A percentile compares a stretch with the other conserved stretches of the same genome.
Conservation (phyloP, 2,797 vertebrate genomes). For the Spinus pinus region DNA sequence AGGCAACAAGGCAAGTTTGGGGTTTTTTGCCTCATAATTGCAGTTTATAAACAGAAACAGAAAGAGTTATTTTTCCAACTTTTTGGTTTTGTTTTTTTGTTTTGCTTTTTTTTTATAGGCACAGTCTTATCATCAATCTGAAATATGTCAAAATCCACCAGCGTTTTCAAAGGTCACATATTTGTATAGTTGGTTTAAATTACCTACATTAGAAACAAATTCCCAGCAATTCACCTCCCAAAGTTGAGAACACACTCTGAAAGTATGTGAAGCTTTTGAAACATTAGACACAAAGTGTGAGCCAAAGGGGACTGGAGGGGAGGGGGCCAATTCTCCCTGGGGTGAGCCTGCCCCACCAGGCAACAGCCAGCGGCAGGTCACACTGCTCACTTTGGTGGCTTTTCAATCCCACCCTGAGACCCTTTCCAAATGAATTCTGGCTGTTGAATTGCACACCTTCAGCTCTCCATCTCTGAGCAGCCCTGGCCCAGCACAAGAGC, state of each 20-base stretch:
- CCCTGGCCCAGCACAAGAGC: background rate
- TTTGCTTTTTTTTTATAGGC: background rate
- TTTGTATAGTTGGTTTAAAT: slow-evolving; percentile 8
- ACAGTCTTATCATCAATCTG: slow-evolving; percentile 6
- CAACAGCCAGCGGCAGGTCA: background rate
- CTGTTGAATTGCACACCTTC: background rate
- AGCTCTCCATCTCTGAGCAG: background rate
- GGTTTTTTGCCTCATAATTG: background rate
- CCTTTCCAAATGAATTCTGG: background rate
- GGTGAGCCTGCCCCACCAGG: rapidly evolving
- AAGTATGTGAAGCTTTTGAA: background rate
- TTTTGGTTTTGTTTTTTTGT: background rate
- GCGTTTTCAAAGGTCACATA: background rate
- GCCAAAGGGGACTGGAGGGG: background rate
- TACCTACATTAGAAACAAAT: background rate
- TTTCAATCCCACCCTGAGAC: background rate
- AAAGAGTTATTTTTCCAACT: background rate
- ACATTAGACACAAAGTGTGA: background rate
- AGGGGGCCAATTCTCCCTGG: rapidly evolving
- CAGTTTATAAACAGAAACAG: slow-evolving; percentile 38
- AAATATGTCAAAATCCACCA: background rate
- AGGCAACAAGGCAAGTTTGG: background rate
- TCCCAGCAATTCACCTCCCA: background rate
- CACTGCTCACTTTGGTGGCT: background rate
- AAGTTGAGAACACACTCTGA: background rate